Base-by-base conservation (phyloP, 2,888 invertebrate genomes). In the Andricus quercusramuli region DNA sequence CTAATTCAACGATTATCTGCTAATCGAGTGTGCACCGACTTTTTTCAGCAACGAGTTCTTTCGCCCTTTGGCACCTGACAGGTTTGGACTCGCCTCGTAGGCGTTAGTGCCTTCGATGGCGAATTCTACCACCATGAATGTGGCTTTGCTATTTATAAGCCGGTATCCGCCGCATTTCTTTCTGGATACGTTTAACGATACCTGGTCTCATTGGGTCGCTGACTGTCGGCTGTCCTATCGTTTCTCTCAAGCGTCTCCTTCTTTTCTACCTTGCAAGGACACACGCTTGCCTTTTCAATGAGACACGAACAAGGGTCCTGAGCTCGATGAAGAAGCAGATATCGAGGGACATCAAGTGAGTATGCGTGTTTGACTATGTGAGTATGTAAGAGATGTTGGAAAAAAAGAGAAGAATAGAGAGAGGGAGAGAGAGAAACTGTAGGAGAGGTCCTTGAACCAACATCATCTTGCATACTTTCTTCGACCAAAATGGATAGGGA, bases 251-350 rank as follows among this genome's bases (percentile, higher is more conserved):
- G 44, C 68, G 68, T 78, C 25, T 77, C 68, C 79, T 86, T 83
- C 80, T 84, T 84, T 85, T 88, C 87, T 86, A 89, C 87, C 89
- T 89, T 88, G 89, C 90, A 90, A 90, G 90, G 90, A 90, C 90
- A 90, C 88, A 81, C 82, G 82, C 64, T 81, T 81, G 85, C 83
- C 85, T 85, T 84, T 86, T 83, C 83, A 67, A 67, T 37, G 41
- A 67, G 67, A 41, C 41, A 67, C 67, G 44, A 47, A 68, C 44
- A 68, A 68, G 68, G 25, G 68, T 68, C 68, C 44, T 68, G 44
- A 68, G 44, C 41, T 47, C 68, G 44, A 68, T 47, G 41, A 68
- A 68, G 44, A 68, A 20, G 68, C 44, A 25, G 41, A 68, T 68
- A 68, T 68, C 68, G 44, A 68, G 44, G 47, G 68, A 11, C 44